These are phyloP conservation scores for Tor tambroides DNA, from an alignment of 2,113 vertebrate species.

Conservation along the genomic window DNA sequence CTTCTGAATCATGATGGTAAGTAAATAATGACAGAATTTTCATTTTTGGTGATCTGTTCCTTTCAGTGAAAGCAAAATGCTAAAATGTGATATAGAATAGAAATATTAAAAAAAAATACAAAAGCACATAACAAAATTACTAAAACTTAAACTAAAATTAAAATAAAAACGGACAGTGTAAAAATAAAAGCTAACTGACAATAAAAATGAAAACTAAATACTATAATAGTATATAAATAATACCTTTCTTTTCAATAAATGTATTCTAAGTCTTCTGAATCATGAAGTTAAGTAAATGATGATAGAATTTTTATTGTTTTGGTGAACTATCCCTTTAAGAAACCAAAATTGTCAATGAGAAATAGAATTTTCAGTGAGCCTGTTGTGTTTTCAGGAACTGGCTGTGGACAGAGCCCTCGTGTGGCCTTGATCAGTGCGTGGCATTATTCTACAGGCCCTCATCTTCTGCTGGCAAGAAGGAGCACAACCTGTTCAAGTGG, in stretches of 20 bases:
- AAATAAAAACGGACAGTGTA: neutral
- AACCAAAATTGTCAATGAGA: neutral
- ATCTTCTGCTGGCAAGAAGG: constrained; percentile 76
- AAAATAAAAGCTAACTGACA: neutral
- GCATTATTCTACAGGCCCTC: constrained; percentile 90
- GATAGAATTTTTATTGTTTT: neutral
- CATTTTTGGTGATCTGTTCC: too few species aligned
- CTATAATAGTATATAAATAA: neutral
- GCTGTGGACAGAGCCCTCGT: constrained; percentile 92
- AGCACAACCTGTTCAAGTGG: constrained; percentile 88
- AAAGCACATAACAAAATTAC: neutral
- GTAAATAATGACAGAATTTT: neutral
- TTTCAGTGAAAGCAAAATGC: too few species aligned
- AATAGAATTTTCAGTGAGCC: neutral
- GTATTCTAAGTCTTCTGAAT: neutral
- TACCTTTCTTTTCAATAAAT: neutral
- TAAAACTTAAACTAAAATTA: neutral
- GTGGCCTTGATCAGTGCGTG: constrained; percentile 87
- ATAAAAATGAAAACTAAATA: neutral
- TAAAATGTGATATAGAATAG: too few species aligned
- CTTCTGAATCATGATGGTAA: neutral
- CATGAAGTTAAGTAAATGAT: neutral
- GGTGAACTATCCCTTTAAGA: neutral
- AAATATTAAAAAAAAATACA: neutral
- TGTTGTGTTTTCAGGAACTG: constrained; percentile 82